These are phyloP conservation scores for Channa maculata DNA, from an alignment of 2,113 vertebrate genomes.

Conservation along the genomic window DNA sequence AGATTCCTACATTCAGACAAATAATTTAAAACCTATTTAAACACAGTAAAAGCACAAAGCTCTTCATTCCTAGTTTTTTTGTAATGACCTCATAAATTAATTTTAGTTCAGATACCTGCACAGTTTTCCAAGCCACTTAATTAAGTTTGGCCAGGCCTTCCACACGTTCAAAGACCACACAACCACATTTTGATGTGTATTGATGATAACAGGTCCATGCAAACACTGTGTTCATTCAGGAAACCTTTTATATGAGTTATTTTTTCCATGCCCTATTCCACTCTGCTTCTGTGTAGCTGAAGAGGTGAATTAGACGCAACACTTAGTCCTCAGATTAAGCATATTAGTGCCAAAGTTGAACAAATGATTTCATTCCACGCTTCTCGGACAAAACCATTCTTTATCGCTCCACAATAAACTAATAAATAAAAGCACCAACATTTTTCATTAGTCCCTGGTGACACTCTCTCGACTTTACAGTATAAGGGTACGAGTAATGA, in stretches of 20 bases:
- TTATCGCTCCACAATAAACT: neutral
- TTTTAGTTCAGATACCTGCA: too few relatives aligned
- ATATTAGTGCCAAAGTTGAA: neutral
- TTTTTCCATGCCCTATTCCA: neutral
- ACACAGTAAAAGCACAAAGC: too few relatives aligned
- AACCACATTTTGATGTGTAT: neutral
- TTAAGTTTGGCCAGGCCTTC: too few relatives aligned
- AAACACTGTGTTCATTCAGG: neutral
- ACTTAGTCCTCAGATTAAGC: neutral
- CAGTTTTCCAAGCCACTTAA: too few relatives aligned
- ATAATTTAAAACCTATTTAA: too few relatives aligned
- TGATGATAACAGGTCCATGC: constrained; percentile 8
- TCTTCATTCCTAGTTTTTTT: too few relatives aligned
- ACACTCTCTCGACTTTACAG: neutral
- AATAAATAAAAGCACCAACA: neutral
- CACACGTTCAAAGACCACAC: too few relatives aligned
- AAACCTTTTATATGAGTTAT: too few relatives aligned
- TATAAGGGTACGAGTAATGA: constrained; percentile 7
- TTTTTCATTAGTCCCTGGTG: neutral
- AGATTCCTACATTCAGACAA: too few relatives aligned
- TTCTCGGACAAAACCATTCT: neutral
- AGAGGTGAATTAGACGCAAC: neutral
- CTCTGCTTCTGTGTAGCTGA: neutral
- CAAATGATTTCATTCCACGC: neutral
- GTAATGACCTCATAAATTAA: too few relatives aligned